phyloP scores from a whole-genome alignment of 2,797 vertebrate genomes.

The Intellagama lesueurii region DNA sequence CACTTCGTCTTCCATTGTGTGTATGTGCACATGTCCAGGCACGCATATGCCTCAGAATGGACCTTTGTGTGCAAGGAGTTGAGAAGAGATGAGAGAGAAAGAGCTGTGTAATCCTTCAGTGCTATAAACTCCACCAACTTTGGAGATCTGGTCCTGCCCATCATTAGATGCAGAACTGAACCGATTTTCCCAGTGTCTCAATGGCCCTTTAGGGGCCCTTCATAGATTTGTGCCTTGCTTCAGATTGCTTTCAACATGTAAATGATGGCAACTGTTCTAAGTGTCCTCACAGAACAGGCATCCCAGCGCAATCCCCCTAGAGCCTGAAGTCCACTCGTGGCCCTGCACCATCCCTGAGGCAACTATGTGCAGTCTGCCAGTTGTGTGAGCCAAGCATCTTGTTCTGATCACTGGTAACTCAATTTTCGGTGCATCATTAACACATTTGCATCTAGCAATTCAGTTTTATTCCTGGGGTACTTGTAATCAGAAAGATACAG shows the following conservation, averaged over 20 bases:
- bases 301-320: background rate
- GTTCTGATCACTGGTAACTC: background rate
- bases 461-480: background rate
- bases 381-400: background rate
- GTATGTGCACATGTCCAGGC: no score
- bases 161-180: background rate
- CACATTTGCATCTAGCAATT: background rate
- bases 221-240: background rate
- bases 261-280: background rate
- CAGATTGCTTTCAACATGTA: background rate
- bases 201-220: no score
- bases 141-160: background rate
- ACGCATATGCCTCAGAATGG: no score
- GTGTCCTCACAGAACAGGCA: background rate
- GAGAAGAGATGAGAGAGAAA: background rate
- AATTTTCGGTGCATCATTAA: background rate
- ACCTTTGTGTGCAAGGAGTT: background rate
- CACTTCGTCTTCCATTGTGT: no score
- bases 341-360: background rate
- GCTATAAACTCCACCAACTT: background rate
- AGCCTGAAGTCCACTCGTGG: background rate
- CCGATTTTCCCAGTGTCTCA: no score
- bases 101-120: background rate
- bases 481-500: background rate
- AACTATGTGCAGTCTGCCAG: background rate